Conservation (phyloP, 2,888 invertebrate genomes). For the Homarus gammarus region DNA sequence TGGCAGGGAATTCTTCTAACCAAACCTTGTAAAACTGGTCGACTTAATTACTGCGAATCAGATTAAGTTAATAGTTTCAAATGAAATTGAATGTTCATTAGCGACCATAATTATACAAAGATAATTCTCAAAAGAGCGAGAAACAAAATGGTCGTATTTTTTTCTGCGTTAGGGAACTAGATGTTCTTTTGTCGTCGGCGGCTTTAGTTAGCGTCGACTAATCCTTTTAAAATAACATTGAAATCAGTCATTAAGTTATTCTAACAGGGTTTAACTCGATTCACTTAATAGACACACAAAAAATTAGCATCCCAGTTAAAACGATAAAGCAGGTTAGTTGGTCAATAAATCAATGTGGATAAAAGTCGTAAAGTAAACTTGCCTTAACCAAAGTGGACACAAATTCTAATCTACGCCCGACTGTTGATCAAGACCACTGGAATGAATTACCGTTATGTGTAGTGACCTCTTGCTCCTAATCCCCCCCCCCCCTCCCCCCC, state of each 20-base stretch:
- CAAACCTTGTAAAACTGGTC: slow-evolving; percentile 39
- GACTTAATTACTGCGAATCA: slow-evolving; percentile 29
- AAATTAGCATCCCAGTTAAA: too few relatives aligned
- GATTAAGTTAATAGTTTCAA: slow-evolving; percentile 22
- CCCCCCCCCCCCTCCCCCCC: too few relatives aligned
- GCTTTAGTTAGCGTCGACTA: too few relatives aligned
- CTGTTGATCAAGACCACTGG: too few relatives aligned
- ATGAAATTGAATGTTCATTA: slow-evolving; percentile 26
- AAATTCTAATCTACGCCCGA: background rate
- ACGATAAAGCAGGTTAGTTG: background rate
- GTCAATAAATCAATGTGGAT: background rate
- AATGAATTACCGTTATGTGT: background rate
- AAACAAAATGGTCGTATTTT: background rate
- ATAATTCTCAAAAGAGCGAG: background rate
- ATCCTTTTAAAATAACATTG: too few relatives aligned
- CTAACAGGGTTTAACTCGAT: too few relatives aligned
- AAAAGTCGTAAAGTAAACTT: background rate
- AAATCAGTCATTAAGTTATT: too few relatives aligned
- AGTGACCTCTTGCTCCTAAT: background rate
- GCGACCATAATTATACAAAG: background rate
- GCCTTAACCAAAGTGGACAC: background rate
- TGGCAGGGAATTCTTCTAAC: slow-evolving; percentile 38
- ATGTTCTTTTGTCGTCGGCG: too few relatives aligned
- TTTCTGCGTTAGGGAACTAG: background rate
- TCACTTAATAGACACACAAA: too few relatives aligned